Evolutionary conservation across 2,113 vertebrate species (phyloP).

Genomic region (Thryonomys swinderianus): DNA sequence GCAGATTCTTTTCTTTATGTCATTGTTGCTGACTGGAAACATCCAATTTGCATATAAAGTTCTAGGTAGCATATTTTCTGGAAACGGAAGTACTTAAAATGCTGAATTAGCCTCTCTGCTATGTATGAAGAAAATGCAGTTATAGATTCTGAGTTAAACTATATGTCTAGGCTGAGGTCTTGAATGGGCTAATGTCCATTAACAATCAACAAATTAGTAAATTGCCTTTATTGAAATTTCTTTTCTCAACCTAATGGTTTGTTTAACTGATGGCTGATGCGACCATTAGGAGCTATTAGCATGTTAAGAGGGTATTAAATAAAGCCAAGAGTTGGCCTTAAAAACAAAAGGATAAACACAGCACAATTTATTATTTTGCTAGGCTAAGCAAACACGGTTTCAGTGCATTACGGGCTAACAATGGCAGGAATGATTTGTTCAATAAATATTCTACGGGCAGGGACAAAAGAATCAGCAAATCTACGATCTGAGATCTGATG

Average conservation of each 20-base stretch:
- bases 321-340: constrained; percentile 80
- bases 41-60: constrained; percentile 70
- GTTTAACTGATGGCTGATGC: constrained; percentile 81
- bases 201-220: constrained; percentile 82
- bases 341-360: constrained; percentile 77
- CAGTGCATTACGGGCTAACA: constrained; percentile 61
- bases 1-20: constrained; percentile 53
- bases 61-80: constrained; percentile 59
- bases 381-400: constrained; percentile 78
- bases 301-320: constrained; percentile 82
- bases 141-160: constrained; percentile 79
- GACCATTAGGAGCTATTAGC: constrained; percentile 81
- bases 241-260: constrained; percentile 83
- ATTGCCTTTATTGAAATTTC: constrained; percentile 80
- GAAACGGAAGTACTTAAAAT: constrained; percentile 65
- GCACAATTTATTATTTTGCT: constrained; percentile 82
- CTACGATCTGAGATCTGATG: constrained; percentile 32
- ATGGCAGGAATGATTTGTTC: constrained; percentile 68
- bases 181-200: constrained; percentile 79
- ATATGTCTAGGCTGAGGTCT: constrained; percentile 64
- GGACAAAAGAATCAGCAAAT: constrained; percentile 70
- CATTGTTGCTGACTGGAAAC: constrained; percentile 45
- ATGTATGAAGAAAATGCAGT: constrained; percentile 56
- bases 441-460: constrained; percentile 60
- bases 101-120: constrained; percentile 76